Conservation (phyloP, 1,140 invertebrate genomes). For the Solen grandis region DNA sequence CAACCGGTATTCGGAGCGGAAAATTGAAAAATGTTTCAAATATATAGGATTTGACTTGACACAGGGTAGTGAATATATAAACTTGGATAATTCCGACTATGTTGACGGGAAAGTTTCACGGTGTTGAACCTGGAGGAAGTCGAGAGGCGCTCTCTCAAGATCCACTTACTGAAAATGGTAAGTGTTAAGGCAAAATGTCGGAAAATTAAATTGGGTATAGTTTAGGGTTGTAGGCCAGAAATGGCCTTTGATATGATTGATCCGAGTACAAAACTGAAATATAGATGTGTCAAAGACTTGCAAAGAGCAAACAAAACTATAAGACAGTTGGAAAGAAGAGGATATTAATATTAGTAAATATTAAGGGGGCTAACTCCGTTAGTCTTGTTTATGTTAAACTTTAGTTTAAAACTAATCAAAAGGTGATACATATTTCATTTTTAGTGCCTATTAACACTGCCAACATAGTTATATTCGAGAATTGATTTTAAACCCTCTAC, state of each 20-base stretch:
- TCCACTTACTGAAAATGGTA: constrained; percentile 24
- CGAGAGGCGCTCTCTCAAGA: constrained; percentile 10
- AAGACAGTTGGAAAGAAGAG: constrained; percentile 33
- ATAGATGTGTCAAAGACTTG: constrained; percentile 24
- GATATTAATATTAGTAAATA: no score
- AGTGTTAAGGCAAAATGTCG: constrained; percentile 40
- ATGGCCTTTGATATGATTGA: constrained; percentile 55
- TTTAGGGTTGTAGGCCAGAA: constrained; percentile 52
- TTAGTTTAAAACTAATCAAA: no score
- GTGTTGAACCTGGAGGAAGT: constrained; percentile 27
- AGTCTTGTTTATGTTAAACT: no score
- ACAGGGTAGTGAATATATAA: constrained; percentile 37
- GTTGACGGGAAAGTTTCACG: constrained; percentile 26
- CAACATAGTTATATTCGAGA: no score
- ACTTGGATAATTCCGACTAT: constrained; percentile 51
- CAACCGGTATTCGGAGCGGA: constrained; percentile 53
- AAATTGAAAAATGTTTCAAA: constrained; percentile 49
- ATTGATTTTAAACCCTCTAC: no score
- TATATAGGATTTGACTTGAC: constrained; percentile 52
- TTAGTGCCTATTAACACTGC: no score
- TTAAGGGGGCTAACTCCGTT: no score
- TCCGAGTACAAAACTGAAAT: constrained; percentile 43
- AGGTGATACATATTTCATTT: no score
- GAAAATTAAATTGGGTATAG: constrained; percentile 58
- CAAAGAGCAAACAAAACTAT: constrained; percentile 50